Evolutionary conservation across 2,113 vertebrate genomes (phyloP).

Genomic region (Corynorhinus townsendii): DNA sequence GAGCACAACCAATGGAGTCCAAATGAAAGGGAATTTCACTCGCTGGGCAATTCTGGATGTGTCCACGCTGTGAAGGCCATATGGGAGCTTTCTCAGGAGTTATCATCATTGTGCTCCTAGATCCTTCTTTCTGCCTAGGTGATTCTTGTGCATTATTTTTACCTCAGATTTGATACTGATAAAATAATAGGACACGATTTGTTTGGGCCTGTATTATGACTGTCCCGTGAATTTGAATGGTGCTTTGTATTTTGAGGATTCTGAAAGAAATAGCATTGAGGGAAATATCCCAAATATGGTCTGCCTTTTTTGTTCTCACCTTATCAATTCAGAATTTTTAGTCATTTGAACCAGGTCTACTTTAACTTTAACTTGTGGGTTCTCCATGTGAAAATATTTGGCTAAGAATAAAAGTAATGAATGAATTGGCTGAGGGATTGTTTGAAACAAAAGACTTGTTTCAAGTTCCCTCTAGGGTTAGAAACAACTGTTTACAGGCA

Average conservation of each 20-base stretch:
- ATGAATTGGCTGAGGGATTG: neutral
- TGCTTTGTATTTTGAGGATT: neutral
- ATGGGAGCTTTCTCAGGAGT: neutral
- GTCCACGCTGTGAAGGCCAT: neutral
- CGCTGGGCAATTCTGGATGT: neutral
- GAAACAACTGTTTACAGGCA: neutral
- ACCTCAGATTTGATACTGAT: neutral
- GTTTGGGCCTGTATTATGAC: neutral
- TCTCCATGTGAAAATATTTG: constrained; percentile 13
- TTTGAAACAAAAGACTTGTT: neutral
- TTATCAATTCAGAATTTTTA: neutral
- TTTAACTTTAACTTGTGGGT: neutral
- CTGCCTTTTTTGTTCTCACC: neutral
- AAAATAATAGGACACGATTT: neutral
- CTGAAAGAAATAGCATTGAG: neutral
- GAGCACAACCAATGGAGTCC: neutral
- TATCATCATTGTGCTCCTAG: neutral
- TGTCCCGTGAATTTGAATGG: neutral
- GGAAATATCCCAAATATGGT: neutral
- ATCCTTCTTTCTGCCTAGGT: neutral
- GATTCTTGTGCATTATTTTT: neutral
- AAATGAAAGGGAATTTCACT: neutral
- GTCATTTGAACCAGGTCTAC: neutral
- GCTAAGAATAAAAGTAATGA: neutral
- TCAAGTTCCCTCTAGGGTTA: neutral